Conservation (phyloP, 1,140 invertebrate species). For the Berghia stephanieae region DNA sequence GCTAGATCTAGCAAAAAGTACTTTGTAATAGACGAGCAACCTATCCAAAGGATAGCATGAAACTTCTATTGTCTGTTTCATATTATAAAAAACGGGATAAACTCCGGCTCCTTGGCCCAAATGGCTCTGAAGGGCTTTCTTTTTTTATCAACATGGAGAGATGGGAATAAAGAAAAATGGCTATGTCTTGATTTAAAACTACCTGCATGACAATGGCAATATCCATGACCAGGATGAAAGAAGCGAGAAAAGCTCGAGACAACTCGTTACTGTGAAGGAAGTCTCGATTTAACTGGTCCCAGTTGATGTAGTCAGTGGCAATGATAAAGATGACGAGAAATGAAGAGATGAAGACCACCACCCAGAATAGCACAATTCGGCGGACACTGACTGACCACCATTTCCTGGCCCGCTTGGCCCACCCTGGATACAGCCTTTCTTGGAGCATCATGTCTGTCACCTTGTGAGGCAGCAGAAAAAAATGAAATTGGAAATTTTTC, state of each 20-base stretch:
- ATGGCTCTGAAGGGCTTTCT: too few relatives aligned
- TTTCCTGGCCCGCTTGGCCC: constrained; percentile 64
- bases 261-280: constrained; percentile 71
- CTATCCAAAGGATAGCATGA: too few relatives aligned
- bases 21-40: too few relatives aligned
- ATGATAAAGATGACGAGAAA: constrained; percentile 70
- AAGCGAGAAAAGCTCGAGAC: constrained; percentile 70
- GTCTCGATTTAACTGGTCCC: constrained; percentile 70
- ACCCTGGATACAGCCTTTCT: constrained; percentile 71
- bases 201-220: constrained; percentile 72
- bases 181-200: not conserved
- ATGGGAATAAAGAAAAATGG: too few relatives aligned
- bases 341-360: constrained; percentile 65
- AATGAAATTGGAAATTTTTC: not conserved
- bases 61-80: too few relatives aligned
- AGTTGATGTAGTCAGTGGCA: constrained; percentile 70
- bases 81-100: too few relatives aligned
- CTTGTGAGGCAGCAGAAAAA: constrained; percentile 54
- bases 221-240: constrained; percentile 72
- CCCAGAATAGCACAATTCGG: constrained; percentile 71
- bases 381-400: constrained; percentile 67
- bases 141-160: too few relatives aligned
- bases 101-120: too few relatives aligned
- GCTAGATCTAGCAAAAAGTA: too few relatives aligned
- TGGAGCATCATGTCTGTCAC: constrained; percentile 74